These are phyloP conservation scores for Perithous albicinctus DNA, from an alignment of 2,888 invertebrate genomes.

Conservation along the genomic window DNA sequence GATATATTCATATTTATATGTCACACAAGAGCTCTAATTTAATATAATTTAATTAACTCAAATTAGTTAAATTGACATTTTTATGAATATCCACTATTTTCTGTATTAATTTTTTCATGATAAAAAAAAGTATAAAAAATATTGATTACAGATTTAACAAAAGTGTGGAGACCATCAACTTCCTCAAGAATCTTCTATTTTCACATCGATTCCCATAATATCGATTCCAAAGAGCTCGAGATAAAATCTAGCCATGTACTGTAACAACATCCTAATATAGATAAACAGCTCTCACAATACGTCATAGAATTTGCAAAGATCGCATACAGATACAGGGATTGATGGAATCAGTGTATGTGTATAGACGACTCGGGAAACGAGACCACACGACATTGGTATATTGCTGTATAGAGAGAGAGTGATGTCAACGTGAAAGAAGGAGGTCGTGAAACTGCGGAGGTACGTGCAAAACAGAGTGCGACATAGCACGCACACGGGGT, in stretches of 20 bases:
- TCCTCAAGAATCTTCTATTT: neutral
- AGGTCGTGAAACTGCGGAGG: neutral
- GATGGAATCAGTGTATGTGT: slow-evolving; percentile 20
- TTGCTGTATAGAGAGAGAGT: slow-evolving; percentile 15
- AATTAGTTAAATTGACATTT: too few relatives aligned
- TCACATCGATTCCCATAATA: neutral
- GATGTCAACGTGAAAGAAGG: slow-evolving; percentile 26
- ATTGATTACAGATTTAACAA: too few relatives aligned
- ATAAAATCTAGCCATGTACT: too few relatives aligned
- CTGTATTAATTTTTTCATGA: too few relatives aligned
- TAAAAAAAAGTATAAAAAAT: too few relatives aligned
- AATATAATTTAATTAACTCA: too few relatives aligned
- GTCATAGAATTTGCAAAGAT: neutral
- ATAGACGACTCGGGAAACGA: slow-evolving; percentile 10
- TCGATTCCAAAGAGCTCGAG: neutral
- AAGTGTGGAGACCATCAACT: too few relatives aligned
- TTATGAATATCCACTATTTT: too few relatives aligned
- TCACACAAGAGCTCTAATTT: too few relatives aligned
- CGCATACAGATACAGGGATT: slow-evolving; percentile 5
- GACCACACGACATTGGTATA: slow-evolving; percentile 2
- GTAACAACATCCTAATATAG: too few relatives aligned
- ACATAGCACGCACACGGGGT: slow-evolving; percentile 30
- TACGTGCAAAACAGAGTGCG: slow-evolving; percentile 30
- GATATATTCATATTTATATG: too few relatives aligned
- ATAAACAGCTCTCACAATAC: neutral